Conservation (phyloP, 2,797 vertebrate genomes). For the Characodon lateralis region DNA sequence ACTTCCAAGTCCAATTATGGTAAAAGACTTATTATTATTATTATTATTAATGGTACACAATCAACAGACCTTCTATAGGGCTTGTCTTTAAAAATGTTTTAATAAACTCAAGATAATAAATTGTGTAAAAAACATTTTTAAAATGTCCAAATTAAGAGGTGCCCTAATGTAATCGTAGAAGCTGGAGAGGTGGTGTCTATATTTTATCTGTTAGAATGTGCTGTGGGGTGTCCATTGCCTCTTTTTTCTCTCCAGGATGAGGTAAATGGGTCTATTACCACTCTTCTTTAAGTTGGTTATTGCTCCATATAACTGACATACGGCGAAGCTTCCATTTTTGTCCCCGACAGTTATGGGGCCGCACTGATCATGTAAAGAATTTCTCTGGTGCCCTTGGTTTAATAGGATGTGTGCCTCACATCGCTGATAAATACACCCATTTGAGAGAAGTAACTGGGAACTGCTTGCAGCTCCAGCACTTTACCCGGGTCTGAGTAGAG, state of each 20-base stretch:
- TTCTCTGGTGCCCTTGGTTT: constrained; percentile 85
- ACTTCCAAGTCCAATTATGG: background rate
- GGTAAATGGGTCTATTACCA: constrained; percentile 84
- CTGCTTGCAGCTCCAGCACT: constrained; percentile 46
- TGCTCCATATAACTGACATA: constrained; percentile 85
- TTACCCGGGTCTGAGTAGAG: constrained; percentile 57
- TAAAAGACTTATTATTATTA: background rate
- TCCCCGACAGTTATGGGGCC: constrained; percentile 83
- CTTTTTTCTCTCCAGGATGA: constrained; percentile 76
- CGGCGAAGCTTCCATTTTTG: constrained; percentile 82
- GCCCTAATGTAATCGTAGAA: constrained; percentile 15
- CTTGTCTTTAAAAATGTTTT: background rate
- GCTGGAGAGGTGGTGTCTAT: constrained; percentile 2
- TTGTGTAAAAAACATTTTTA: background rate
- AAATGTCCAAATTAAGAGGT: background rate
- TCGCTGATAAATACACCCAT: constrained; percentile 82
- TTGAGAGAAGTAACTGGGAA: constrained; percentile 72
- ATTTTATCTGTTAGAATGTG: background rate
- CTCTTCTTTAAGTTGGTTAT: constrained; percentile 84
- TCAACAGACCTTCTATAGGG: background rate
- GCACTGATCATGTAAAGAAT: constrained; percentile 83
- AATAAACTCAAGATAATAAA: background rate
- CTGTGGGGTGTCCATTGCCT: constrained; percentile 15
- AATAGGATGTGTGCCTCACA: constrained; percentile 83
- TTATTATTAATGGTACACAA: background rate